Evolutionary conservation across 2,888 invertebrate genomes (phyloP).

Genomic region (Amphipyra berbera): DNA sequence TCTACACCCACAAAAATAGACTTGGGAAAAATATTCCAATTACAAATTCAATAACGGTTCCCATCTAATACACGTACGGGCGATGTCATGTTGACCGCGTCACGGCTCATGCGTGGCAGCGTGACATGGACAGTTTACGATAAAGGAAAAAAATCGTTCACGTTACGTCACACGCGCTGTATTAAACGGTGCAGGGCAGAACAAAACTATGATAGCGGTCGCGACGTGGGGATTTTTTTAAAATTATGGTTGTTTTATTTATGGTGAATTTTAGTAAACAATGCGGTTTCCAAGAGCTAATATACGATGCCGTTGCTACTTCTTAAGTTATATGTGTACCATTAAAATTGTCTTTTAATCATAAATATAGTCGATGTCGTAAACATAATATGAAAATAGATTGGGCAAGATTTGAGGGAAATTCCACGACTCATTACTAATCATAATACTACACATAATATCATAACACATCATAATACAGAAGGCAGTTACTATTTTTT

Average conservation of each 20-base stretch:
- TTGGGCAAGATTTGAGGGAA: too few species aligned
- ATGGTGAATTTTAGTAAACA: too few species aligned
- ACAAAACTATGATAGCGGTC: slow-evolving; percentile 26
- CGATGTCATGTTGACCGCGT: slow-evolving; percentile 27
- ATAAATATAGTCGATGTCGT: too few species aligned
- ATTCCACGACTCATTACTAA: too few species aligned
- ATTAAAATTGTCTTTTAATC: too few species aligned
- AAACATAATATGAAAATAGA: too few species aligned
- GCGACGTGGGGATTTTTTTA: slow-evolving; percentile 12
- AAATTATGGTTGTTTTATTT: not conserved
- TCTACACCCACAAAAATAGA: not conserved
- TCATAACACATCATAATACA: too few species aligned
- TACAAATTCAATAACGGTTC: slow-evolving; percentile 39
- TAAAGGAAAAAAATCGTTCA: slow-evolving; percentile 43
- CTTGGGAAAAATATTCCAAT: slow-evolving; percentile 16
- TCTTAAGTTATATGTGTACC: too few species aligned
- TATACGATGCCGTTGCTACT: too few species aligned
- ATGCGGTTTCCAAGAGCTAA: too few species aligned
- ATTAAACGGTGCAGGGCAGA: slow-evolving; percentile 34
- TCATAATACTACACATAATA: too few species aligned
- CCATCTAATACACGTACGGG: slow-evolving; percentile 22
- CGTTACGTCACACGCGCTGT: slow-evolving; percentile 47
- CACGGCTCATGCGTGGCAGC: slow-evolving; percentile 50
- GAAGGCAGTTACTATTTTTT: too few species aligned
- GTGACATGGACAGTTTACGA: slow-evolving; percentile 61